These are phyloP conservation scores for Lytechinus variegatus DNA, from an alignment of 35 echinoderm and acorn worm genomes.

Conservation along the genomic window DNA sequence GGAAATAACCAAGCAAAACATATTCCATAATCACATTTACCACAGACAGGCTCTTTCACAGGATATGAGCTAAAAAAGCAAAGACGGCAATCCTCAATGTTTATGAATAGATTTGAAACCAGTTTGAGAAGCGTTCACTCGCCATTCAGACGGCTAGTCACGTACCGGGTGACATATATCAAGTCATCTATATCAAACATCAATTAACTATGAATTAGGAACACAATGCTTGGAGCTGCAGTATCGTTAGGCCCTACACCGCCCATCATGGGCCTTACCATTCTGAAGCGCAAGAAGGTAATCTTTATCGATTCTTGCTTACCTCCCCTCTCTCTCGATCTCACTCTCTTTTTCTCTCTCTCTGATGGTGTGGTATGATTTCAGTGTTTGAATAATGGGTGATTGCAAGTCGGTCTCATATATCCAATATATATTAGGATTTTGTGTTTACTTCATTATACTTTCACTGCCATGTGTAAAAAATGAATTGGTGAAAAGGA, in stretches of 20 bases:
- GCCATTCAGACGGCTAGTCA: background rate
- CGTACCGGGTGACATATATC: background rate
- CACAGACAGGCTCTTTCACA: background rate
- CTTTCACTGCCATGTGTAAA: too few relatives aligned
- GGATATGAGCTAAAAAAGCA: background rate
- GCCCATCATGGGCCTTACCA: slow-evolving; percentile 35
- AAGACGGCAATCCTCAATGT: background rate
- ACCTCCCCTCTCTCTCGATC: too few relatives aligned
- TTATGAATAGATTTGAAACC: background rate
- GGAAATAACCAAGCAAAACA: background rate
- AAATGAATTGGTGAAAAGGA: too few relatives aligned
- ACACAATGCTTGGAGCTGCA: background rate
- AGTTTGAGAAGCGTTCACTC: background rate
- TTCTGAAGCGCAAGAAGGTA: slow-evolving; percentile 22
- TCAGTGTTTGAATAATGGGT: background rate
- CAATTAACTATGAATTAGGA: background rate
- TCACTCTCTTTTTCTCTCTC: background rate
- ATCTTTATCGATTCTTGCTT: background rate
- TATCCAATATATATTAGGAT: background rate
- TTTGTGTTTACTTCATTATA: too few relatives aligned
- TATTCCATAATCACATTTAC: background rate
- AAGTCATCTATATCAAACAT: background rate
- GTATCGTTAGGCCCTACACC: background rate
- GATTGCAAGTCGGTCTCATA: background rate
- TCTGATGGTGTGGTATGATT: background rate